phyloP scores from a whole-genome alignment of 2,113 vertebrate genomes.

The Gadus macrocephalus region DNA sequence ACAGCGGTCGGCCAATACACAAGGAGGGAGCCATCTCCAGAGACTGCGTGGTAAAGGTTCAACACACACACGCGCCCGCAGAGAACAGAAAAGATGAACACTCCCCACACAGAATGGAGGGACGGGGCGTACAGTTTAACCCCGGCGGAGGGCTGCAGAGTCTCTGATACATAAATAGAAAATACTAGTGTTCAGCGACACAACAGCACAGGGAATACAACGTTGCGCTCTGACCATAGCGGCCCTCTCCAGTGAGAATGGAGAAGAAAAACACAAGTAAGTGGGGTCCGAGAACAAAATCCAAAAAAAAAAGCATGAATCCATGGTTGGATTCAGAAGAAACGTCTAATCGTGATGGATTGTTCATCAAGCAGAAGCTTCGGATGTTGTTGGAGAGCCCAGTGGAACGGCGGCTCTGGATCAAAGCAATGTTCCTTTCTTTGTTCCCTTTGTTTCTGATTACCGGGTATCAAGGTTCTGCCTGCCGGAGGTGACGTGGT shows the following conservation, averaged over 20 bases:
- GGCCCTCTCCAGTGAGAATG: neutral
- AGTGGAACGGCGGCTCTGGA: slow-evolving; percentile 49
- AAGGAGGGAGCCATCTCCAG: slow-evolving; percentile 32
- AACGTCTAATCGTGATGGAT: slow-evolving; percentile 68
- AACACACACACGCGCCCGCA: too few species aligned
- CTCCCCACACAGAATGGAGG: neutral
- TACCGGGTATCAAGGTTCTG: slow-evolving; percentile 50
- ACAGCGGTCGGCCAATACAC: slow-evolving; percentile 56
- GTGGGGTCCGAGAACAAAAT: too few species aligned
- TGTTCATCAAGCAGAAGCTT: slow-evolving; percentile 55
- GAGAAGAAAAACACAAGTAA: neutral
- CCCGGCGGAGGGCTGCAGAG: neutral
- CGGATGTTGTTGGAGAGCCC: slow-evolving; percentile 49
- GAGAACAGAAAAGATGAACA: too few species aligned
- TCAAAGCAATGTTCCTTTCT: slow-evolving; percentile 60
- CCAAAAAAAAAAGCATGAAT: neutral
- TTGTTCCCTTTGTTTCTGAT: slow-evolving; percentile 59
- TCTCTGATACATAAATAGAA: too few species aligned
- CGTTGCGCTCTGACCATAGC: neutral
- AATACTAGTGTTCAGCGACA: too few species aligned
- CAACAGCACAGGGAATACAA: too few species aligned
- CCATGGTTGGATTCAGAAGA: slow-evolving; percentile 38
- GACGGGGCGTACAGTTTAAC: slow-evolving; percentile 3
- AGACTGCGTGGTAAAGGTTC: slow-evolving; percentile 16
- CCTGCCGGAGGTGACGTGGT: slow-evolving; percentile 43